Percentiles rank a stretch among this genome's conserved stretches.
Conservation (phyloP, 1,140 invertebrate species). For the Mya arenaria region DNA sequence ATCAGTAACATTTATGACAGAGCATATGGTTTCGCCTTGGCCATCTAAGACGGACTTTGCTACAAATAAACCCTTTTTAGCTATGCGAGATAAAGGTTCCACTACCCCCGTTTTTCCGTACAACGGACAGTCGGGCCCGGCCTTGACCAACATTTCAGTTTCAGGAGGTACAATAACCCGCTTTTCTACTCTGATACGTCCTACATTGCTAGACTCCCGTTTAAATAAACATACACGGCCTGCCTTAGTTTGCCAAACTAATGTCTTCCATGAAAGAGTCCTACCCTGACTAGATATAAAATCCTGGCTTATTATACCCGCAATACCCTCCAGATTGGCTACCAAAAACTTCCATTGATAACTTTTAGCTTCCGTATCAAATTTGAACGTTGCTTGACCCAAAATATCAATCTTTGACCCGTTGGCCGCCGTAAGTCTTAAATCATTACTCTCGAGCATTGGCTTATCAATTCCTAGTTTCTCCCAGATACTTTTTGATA, state of each 20-base stretch:
- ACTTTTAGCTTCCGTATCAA: too few relatives aligned
- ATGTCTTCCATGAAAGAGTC: background rate
- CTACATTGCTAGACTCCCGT: background rate
- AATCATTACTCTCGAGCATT: background rate
- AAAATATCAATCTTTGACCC: background rate
- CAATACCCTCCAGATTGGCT: constrained; percentile 15
- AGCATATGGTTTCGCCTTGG: background rate
- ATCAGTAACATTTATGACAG: constrained; percentile 25
- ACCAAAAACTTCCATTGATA: constrained; percentile 21
- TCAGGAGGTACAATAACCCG: background rate
- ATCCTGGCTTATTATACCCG: constrained; percentile 13
- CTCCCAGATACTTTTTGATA: too few relatives aligned
- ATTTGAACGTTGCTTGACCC: background rate
- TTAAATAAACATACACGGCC: background rate
- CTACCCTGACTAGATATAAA: background rate
- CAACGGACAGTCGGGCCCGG: background rate
- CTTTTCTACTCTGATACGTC: constrained; percentile 5
- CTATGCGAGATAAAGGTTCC: constrained; percentile 27
- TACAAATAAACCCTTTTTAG: constrained; percentile 20
- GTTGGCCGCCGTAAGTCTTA: background rate
- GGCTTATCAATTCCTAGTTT: too few relatives aligned
- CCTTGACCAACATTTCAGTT: constrained; percentile 8
- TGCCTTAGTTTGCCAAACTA: background rate
- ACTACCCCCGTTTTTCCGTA: background rate
- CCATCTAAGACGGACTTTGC: constrained; percentile 14